These are phyloP conservation scores for Argyrosomus regius DNA, from an alignment of 2,797 vertebrate genomes.

Conservation along the genomic window DNA sequence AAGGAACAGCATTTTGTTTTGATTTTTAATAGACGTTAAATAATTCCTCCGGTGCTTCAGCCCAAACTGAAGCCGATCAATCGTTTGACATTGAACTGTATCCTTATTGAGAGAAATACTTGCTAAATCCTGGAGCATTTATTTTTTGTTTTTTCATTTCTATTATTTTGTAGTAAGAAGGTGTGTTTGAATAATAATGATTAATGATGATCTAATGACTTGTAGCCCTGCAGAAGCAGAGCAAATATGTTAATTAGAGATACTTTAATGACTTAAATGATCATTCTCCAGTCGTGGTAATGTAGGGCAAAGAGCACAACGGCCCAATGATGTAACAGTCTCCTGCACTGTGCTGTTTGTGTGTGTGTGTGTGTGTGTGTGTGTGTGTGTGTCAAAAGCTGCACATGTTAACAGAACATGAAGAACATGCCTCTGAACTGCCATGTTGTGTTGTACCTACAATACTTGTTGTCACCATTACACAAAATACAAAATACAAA, in stretches of 20 bases:
- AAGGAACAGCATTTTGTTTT: slow-evolving; percentile 36
- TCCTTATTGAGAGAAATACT: neutral
- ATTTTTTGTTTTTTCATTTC: neutral
- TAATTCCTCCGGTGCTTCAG: slow-evolving; percentile 15
- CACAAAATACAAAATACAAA: neutral
- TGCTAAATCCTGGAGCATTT: neutral
- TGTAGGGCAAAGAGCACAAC: slow-evolving; percentile 15
- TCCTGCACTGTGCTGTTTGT: neutral
- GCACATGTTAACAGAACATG: slow-evolving; percentile 9
- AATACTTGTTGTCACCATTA: neutral
- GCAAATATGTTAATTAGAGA: neutral
- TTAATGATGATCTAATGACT: neutral
- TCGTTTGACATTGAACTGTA: slow-evolving; percentile 12
- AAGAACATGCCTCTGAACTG: neutral
- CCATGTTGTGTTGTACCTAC: neutral
- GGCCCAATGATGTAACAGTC: neutral
- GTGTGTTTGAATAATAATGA: neutral
- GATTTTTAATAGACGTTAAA: slow-evolving; percentile 23
- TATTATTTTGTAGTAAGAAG: neutral
- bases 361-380: slow-evolving; percentile 6
- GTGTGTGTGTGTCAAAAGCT: slow-evolving; percentile 16
- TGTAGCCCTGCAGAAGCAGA: neutral
- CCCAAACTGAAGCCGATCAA: slow-evolving; percentile 9
- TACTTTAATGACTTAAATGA: neutral
- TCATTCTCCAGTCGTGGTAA: neutral